Conservation (phyloP, 2,113 vertebrate genomes). For the Myotis brandtii region DNA sequence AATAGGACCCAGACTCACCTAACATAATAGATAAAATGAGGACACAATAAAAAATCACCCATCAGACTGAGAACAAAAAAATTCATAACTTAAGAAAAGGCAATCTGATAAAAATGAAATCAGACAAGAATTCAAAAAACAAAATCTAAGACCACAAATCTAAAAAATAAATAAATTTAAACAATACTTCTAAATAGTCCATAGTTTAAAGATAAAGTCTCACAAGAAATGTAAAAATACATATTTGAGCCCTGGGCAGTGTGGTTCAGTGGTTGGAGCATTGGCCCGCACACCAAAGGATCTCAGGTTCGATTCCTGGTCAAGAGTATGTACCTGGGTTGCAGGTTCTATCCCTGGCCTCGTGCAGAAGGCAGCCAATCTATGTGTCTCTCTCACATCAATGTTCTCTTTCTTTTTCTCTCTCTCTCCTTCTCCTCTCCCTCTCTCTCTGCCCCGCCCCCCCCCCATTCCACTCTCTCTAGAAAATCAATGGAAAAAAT, state of each 20-base stretch:
- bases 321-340: not conserved
- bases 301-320: not conserved
- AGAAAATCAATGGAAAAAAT: not conserved
- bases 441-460: not conserved
- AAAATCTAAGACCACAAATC: not conserved
- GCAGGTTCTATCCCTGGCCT: not conserved
- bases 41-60: conserved; percentile 10
- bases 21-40: conserved; percentile 22
- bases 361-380: not conserved
- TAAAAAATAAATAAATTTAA: not conserved
- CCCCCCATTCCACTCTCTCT: not conserved
- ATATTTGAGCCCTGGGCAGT: not conserved
- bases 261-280: not conserved
- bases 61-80: not conserved
- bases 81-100: not conserved
- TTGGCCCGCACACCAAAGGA: not conserved
- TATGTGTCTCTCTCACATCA: not conserved
- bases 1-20: not conserved
- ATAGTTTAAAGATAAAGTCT: not conserved
- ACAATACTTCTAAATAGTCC: not conserved
- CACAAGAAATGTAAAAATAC: not conserved
- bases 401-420: too few species aligned
- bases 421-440: not conserved
- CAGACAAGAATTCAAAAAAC: not conserved
- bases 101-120: conserved; percentile 9